phyloP scores from a whole-genome alignment of 1,140 invertebrate genomes.

The Cydia splendana region DNA sequence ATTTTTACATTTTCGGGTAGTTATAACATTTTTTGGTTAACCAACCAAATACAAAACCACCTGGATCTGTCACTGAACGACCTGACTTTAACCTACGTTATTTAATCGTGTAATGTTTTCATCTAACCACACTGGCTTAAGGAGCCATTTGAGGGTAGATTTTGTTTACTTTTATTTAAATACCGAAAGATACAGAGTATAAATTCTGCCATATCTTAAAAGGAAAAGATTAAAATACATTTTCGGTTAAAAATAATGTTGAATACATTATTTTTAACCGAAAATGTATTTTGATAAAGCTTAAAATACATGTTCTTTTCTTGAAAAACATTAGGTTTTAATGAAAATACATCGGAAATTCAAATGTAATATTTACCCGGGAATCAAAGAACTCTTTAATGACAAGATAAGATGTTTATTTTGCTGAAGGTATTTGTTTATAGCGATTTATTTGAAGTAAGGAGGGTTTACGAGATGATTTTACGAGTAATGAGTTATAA shows the following conservation, averaged over 20 bases:
- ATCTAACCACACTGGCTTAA: no score
- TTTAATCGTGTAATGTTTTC: no score
- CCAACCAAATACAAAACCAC: no score
- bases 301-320: neutral
- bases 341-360: constrained; percentile 8
- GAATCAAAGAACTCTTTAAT: constrained; percentile 1
- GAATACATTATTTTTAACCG: no score
- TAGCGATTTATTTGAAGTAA: neutral
- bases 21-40: no score
- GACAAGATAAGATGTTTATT: neutral
- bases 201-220: neutral
- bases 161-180: no score
- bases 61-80: no score
- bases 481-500: neutral
- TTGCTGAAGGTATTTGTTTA: neutral
- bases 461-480: neutral
- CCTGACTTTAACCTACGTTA: no score
- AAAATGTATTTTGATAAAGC: neutral
- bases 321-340: neutral
- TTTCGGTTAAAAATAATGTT: neutral
- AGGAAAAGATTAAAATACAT: no score
- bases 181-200: no score
- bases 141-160: no score
- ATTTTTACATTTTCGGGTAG: no score
- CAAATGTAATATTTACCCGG: neutral